Base-by-base conservation (phyloP, 1,140 invertebrate genomes). In the Harpegnathos saltator region DNA sequence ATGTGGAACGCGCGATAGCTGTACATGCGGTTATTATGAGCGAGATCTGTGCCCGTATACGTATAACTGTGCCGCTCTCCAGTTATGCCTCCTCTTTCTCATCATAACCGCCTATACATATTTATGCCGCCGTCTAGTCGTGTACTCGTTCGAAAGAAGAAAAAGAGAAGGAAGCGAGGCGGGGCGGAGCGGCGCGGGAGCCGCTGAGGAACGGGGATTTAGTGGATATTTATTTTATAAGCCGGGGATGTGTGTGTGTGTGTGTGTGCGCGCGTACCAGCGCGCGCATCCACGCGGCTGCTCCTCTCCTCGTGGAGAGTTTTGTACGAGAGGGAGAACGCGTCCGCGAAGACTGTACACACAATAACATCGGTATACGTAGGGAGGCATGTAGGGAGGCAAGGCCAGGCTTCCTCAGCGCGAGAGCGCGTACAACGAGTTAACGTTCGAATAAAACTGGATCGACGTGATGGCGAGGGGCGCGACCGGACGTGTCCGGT, bases 51-150 rank as follows among this genome's bases (percentile, higher is more conserved):
- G 82, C 82, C 86, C 85, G 85, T 90, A 86, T 88, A 91, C 77
- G 89, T 44, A 91, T 90, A 91, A 91, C 90, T 91, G 89, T 91
- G 90, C 88, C 89, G 89, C 61, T 91, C 88, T 91, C 89, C 90
- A 88, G 90, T 89, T 90, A 88, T 77, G 69, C 59, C 84, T 81
- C 62, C 69, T 89, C 84, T 85, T 83, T 85, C 62, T 87, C 77
- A 69, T 48, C 78, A 58, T 82, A 82, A 24, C 54, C 63, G 44
- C 38, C 9, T 50, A 72, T 82, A 74, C 56, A 83, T 88, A 90
- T 89, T 88, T 89, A 89, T 89, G 65, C 48, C 58, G 56, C 73
- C 74, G 71, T 73, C 75, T 82, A 62, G 26, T 48, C 77, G 50
- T 63, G 44, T 71, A 77, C 17, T 56, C 69, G 24, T 62, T 80